Evolutionary conservation across 2,797 vertebrate species (phyloP).

Genomic region (Amblyraja radiata): DNA sequence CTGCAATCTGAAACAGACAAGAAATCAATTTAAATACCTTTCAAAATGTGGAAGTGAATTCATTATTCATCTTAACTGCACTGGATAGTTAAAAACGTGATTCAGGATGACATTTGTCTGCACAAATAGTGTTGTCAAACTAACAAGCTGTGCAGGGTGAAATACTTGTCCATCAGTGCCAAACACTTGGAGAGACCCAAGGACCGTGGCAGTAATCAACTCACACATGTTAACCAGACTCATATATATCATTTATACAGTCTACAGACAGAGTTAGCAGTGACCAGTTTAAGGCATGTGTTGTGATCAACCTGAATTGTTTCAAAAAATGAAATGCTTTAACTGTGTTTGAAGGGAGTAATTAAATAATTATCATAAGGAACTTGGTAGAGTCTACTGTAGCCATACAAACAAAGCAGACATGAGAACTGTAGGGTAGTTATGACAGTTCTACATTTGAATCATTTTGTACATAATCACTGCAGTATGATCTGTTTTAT

Average conservation of each 20-base stretch:
- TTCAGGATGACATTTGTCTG: not conserved
- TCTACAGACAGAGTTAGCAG: not conserved
- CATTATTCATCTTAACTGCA: not conserved
- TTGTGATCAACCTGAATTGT: not conserved
- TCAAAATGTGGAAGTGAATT: not conserved
- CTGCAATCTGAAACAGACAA: not conserved
- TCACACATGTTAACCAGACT: not conserved
- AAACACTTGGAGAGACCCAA: not conserved
- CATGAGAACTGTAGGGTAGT: not conserved
- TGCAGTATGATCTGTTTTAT: not conserved
- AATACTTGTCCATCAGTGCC: not conserved
- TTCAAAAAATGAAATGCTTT: not conserved
- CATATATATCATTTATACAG: not conserved
- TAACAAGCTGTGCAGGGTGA: not conserved
- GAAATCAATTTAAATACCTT: not conserved
- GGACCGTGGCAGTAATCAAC: constrained; percentile 2
- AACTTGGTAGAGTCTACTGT: not conserved
- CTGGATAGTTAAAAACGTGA: not conserved
- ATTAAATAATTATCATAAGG: not conserved
- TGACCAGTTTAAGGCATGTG: not conserved
- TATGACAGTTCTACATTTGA: not conserved
- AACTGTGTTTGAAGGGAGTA: not conserved
- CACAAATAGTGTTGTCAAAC: not conserved
- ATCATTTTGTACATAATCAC: not conserved
- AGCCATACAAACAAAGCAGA: not conserved